These are phyloP conservation scores for Alcedo quadribrachys DNA, from an alignment of 2,797 vertebrate genomes.

Conservation along the genomic window DNA sequence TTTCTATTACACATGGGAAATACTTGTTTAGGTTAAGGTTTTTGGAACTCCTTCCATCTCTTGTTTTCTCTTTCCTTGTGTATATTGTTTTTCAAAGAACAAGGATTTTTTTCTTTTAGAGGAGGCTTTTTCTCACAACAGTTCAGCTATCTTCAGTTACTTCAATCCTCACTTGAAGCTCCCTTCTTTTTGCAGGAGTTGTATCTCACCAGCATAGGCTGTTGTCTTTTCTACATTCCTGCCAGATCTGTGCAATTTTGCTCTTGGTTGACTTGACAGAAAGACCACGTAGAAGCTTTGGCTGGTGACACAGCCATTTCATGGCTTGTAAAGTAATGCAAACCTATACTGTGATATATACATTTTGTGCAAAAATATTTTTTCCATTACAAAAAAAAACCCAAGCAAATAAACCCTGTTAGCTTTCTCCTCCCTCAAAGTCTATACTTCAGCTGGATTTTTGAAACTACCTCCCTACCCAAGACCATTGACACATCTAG, in stretches of 20 bases:
- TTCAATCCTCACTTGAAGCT: neutral
- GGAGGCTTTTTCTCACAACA: neutral
- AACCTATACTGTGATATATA: neutral
- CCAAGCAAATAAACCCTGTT: neutral
- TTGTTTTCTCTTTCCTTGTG: neutral
- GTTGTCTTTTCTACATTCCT: neutral
- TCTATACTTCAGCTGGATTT: neutral
- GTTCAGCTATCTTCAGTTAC: neutral
- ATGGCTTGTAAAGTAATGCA: neutral
- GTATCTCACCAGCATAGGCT: neutral
- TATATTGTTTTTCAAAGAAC: neutral
- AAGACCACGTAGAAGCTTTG: neutral
- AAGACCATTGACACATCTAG: neutral
- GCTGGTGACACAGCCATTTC: neutral
- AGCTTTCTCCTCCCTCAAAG: neutral
- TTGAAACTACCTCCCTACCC: neutral
- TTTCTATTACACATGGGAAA: neutral
- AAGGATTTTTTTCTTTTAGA: neutral
- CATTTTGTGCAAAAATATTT: neutral
- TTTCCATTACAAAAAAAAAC: neutral
- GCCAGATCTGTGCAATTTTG: neutral
- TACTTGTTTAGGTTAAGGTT: neutral
- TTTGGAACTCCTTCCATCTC: neutral
- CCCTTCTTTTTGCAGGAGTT: neutral
- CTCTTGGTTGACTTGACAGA: neutral